Conservation (phyloP, 2,888 invertebrate genomes). For the Ptilodon capucinus region DNA sequence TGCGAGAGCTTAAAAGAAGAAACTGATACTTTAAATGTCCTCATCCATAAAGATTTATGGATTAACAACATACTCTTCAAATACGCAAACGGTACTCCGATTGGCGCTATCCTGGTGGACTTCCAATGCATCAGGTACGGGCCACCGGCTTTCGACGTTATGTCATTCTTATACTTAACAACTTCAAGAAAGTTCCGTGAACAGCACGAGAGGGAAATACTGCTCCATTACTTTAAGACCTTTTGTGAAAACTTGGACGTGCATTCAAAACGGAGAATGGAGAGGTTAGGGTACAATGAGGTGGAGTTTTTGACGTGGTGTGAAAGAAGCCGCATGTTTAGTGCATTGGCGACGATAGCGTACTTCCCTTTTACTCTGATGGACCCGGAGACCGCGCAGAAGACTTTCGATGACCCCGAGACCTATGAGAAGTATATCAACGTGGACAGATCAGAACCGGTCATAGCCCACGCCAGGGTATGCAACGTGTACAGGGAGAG, state of each 20-base stretch:
- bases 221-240: slow-evolving; percentile 47
- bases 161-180: slow-evolving; percentile 52
- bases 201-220: slow-evolving; percentile 42
- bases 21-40: slow-evolving; percentile 53
- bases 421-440: slow-evolving; percentile 36
- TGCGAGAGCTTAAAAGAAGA: slow-evolving; percentile 48
- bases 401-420: slow-evolving; percentile 43
- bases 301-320: slow-evolving; percentile 40
- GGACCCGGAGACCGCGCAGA: slow-evolving; percentile 40
- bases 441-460: slow-evolving; percentile 42
- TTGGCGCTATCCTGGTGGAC: slow-evolving; percentile 57
- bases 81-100: slow-evolving; percentile 47
- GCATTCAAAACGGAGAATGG: slow-evolving; percentile 39
- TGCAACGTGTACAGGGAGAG: slow-evolving; percentile 38
- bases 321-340: slow-evolving; percentile 46
- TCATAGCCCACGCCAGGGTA: slow-evolving; percentile 34
- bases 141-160: slow-evolving; percentile 67
- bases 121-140: slow-evolving; percentile 64
- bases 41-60: slow-evolving; percentile 70
- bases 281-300: slow-evolving; percentile 40
- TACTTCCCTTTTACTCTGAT: slow-evolving; percentile 44
- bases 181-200: slow-evolving; percentile 53
- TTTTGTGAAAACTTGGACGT: slow-evolving; percentile 44
- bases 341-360: slow-evolving; percentile 28
- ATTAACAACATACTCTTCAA: slow-evolving; percentile 67